A percentile compares a stretch with the other conserved stretches of the same genome.
These are phyloP conservation scores for Orthonyx spaldingii DNA, from an alignment of 2,113 vertebrate species.

Conservation along the genomic window DNA sequence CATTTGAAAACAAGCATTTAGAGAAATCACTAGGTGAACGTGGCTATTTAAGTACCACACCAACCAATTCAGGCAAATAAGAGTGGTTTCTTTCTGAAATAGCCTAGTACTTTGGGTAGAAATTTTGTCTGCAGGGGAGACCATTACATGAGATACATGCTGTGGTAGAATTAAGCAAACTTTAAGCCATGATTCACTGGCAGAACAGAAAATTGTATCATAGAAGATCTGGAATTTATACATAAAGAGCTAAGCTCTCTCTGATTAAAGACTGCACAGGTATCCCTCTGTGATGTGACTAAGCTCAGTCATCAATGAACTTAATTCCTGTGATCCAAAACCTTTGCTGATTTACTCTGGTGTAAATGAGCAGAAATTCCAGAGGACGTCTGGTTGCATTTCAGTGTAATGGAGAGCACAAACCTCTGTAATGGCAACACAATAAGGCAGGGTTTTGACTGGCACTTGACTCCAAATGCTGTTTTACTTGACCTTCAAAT, in stretches of 20 bases:
- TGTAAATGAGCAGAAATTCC: slow-evolving; percentile 26
- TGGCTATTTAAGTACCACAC: background rate
- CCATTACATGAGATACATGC: slow-evolving; percentile 16
- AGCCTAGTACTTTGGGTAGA: background rate
- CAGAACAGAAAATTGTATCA: slow-evolving; percentile 23
- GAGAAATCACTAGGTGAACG: slow-evolving; percentile 3
- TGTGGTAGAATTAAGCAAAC: slow-evolving; percentile 37
- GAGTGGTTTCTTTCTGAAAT: slow-evolving; percentile 16
- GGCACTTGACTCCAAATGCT: background rate
- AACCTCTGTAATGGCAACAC: background rate
- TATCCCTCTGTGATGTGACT: slow-evolving; percentile 18
- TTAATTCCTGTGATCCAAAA: slow-evolving; percentile 16
- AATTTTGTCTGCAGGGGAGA: slow-evolving; percentile 14
- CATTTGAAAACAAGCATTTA: slow-evolving; percentile 8
- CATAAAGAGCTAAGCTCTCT: background rate
- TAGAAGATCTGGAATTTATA: background rate
- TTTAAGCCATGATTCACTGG: background rate
- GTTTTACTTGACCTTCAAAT: background rate
- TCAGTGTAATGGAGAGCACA: background rate
- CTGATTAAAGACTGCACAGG: slow-evolving; percentile 14
- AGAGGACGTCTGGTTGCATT: background rate
- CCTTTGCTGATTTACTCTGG: background rate
- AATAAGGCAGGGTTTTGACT: background rate
- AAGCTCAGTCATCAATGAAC: background rate
- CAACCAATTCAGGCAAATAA: slow-evolving; percentile 17